Evolutionary conservation across 2,888 invertebrate genomes (phyloP), one percentile per base, ranked within the genome.

Genomic region (Scaptodrosophila latifasciaeformis): DNA sequence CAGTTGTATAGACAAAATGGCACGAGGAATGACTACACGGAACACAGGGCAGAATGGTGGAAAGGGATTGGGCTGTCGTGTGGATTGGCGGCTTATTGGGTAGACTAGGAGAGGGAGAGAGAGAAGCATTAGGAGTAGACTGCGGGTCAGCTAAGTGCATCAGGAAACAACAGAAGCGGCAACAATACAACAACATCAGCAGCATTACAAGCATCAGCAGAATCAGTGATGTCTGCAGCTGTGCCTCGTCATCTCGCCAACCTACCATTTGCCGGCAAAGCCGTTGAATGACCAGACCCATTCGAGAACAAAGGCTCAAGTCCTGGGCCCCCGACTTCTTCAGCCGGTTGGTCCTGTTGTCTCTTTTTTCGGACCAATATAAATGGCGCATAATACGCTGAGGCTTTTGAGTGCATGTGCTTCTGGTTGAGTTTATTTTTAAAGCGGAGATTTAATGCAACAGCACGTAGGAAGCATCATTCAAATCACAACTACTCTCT

Each of bases 131-230:
- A n/a, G 12, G 30, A 45, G 45, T 35, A 53, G 24, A 55, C 67
- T 59, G 51, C 59, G 61, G 71, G 71, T 74, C 79, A 68, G 64
- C 61, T 70, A 65, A 79, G 77, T 70, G 67, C 70, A 50, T 17
- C 49, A 29, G 47, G 46, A 55, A 50, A 29, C 30, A 50, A 44
- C 34, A 78, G 30, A 49, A 60, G 49, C 58, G 54, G 55, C 46
- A 51, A 62, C 70, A 74, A 67, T 56, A 52, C n/a, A 12, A 10
- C 31, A 12, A 2, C 31, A 12, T 4, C 31, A n/a, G 31, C 31
- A 31, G 31, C 24, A 7, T n/a, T n/a, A n/a, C n/a, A n/a, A 12
- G 2, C 31, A 12, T 4, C 31, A n/a, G 31, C 31, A 31, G 31
- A 3, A 7, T 3, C 24, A 24, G 17, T 3, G 37, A 31, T n/a